Conservation (phyloP, 2,888 invertebrate species). For the Panopea generosa region DNA sequence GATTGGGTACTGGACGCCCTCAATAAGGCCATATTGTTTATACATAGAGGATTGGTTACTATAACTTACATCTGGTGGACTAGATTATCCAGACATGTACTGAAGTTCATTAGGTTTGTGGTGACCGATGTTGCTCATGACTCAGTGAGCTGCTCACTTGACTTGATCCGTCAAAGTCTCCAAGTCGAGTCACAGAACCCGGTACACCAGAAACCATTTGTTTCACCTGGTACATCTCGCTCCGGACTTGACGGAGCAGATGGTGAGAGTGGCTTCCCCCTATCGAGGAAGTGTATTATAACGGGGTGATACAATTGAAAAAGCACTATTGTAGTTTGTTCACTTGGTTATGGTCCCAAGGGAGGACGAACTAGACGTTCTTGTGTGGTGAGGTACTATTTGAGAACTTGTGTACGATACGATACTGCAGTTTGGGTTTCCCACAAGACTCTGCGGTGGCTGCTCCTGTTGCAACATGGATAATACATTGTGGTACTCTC, state of each 20-base stretch:
- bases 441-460: conserved; percentile 20
- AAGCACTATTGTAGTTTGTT: conserved; percentile 75
- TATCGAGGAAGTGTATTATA: conserved; percentile 75
- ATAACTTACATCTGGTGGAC: conserved; percentile 44
- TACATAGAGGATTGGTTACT: conserved; percentile 50
- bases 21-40: conserved; percentile 71
- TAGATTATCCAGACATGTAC: conserved; percentile 57
- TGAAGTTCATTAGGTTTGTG: conserved; percentile 47
- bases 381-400: conserved; percentile 65
- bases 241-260: conserved; percentile 51
- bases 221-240: conserved; percentile 49
- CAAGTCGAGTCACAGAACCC: conserved; percentile 71
- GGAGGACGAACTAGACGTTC: conserved; percentile 76
- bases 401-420: conserved; percentile 62
- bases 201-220: conserved; percentile 61
- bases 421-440: conserved; percentile 60
- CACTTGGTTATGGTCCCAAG: conserved; percentile 58
- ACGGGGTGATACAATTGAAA: conserved; percentile 75
- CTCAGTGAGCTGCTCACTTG: conserved; percentile 69
- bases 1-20: conserved; percentile 47
- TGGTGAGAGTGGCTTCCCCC: conserved; percentile 57
- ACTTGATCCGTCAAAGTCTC: conserved; percentile 79
- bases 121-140: conserved; percentile 55
- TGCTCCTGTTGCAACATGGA: conserved; percentile 35
- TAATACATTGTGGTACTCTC: conserved; percentile 45